Percentiles rank a stretch among this genome's conserved stretches.
Evolutionary conservation across 1,140 invertebrate species (phyloP).

Genomic region (Tetramorium parvispinum): DNA sequence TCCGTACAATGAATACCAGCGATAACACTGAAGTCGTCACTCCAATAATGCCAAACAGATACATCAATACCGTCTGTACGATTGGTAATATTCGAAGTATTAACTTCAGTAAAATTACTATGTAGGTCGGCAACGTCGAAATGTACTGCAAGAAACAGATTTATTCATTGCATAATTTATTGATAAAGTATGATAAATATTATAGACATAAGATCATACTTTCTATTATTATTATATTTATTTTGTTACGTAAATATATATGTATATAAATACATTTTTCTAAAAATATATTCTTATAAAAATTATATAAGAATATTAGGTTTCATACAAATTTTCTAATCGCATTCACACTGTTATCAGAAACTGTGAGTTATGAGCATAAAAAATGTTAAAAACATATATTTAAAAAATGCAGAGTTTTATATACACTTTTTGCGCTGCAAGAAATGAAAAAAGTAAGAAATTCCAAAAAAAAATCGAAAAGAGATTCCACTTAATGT

Average conservation of each 20-base stretch:
- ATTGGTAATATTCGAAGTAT: constrained; percentile 71
- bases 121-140: constrained; percentile 59
- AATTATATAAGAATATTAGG: not conserved
- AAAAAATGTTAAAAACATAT: not conserved
- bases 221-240: too few species aligned
- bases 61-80: constrained; percentile 74
- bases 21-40: constrained; percentile 72
- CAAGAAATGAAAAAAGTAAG: not conserved
- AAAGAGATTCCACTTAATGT: not conserved
- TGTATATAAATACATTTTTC: too few species aligned
- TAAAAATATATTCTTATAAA: not conserved
- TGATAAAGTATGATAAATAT: not conserved
- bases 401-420: not conserved
- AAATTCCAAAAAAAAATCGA: not conserved
- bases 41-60: constrained; percentile 75
- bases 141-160: constrained; percentile 75
- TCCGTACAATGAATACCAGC: constrained; percentile 72
- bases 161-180: constrained; percentile 28
- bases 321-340: not conserved
- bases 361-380: not conserved
- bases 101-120: constrained; percentile 73
- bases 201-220: too few species aligned
- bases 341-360: not conserved
- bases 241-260: too few species aligned
- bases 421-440: not conserved